Base-by-base conservation (phyloP, 2,797 vertebrate species). In the Bradypus variegatus region DNA sequence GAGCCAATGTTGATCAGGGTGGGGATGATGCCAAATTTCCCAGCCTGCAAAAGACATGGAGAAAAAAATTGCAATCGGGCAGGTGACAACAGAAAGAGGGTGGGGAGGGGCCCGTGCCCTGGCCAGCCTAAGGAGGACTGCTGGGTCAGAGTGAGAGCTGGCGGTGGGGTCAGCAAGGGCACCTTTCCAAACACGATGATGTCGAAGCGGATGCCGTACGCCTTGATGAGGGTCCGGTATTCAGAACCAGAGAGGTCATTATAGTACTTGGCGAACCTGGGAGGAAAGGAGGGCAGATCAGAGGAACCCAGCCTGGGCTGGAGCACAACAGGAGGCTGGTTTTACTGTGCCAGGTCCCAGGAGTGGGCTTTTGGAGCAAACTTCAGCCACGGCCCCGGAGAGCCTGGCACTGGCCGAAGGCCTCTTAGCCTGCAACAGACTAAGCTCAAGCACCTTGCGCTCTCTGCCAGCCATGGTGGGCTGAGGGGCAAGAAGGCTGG, bases 1-100 rank as follows among this genome's bases (percentile, higher is more conserved):
- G 98, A 98, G 75, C 98, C 98, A 1, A 99, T 92, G 95, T 98
- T 99, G 96, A 99, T 98, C 97, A 99, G 98, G n/a, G 98, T 98
- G 27, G 98, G 98, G 84, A 98, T 98, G 25, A 99, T 97, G 94
- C 98, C 97, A 95, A 99, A 99, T 93, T 98, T 98, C 55, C 98
- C 98, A 81, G 98, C 99, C 98, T 99, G 96, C 75, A 45, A 92
- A 53, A 69, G 76, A 96, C 2, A 81, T n/a, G 31, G 48, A 16
- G 53, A 67, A 76, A 64, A 45, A 15, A 25, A 31, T n/a, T 62
- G 16, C 0, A 3, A 21, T 1, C 6, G 48, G 78, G 5, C 9
- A 8, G 62, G 7, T 9, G 9, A 4, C 1, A 48, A 36, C 60
- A 29, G 70, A 14, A 6, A 8, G 13, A 69, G 31, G 45, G 33